Evolutionary conservation across 2,113 vertebrate genomes (phyloP).

Genomic region (Xyliphius kryptos): DNA sequence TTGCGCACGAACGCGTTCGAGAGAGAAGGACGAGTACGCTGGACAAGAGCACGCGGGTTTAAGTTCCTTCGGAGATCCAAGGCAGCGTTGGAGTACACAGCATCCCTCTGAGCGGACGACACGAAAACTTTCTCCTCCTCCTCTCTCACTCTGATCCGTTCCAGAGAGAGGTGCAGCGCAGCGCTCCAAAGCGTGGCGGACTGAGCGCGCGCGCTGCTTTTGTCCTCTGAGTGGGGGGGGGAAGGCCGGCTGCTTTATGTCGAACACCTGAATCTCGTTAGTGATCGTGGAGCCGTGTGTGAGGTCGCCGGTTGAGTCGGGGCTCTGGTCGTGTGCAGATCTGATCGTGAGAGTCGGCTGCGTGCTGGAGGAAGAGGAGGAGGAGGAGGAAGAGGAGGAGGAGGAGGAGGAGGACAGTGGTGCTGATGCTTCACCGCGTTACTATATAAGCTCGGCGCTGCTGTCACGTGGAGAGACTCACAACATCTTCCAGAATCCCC

Average conservation of each 20-base stretch:
- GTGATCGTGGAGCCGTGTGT: slow-evolving; percentile 12
- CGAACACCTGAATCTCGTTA: slow-evolving; percentile 32
- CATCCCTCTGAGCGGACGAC: neutral
- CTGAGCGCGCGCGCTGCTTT: neutral
- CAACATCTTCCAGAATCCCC: slow-evolving; percentile 45
- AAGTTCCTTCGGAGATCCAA: no score
- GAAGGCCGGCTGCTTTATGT: no score
- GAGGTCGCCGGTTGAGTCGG: slow-evolving; percentile 12
- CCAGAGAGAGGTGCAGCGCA: neutral
- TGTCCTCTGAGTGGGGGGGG: no score
- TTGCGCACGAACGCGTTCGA: neutral
- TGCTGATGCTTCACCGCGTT: slow-evolving; percentile 67
- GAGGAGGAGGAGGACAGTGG: slow-evolving; percentile 40
- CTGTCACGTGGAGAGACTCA: slow-evolving; percentile 65
- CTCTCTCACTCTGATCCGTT: neutral
- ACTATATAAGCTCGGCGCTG: slow-evolving; percentile 61
- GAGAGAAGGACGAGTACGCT: neutral
- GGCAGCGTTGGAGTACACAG: no score
- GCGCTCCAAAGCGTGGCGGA: neutral
- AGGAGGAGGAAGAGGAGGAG: no score
- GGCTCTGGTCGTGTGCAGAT: no score
- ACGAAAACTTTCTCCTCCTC: slow-evolving; percentile 36
- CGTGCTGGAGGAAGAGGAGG: slow-evolving; percentile 2
- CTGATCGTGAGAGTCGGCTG: no score
- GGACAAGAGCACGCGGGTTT: no score